A percentile compares a stretch with the other conserved stretches of the same genome.
Evolutionary conservation across 2,113 vertebrate species (phyloP).

Genomic region (Bagarius yarrelli): DNA sequence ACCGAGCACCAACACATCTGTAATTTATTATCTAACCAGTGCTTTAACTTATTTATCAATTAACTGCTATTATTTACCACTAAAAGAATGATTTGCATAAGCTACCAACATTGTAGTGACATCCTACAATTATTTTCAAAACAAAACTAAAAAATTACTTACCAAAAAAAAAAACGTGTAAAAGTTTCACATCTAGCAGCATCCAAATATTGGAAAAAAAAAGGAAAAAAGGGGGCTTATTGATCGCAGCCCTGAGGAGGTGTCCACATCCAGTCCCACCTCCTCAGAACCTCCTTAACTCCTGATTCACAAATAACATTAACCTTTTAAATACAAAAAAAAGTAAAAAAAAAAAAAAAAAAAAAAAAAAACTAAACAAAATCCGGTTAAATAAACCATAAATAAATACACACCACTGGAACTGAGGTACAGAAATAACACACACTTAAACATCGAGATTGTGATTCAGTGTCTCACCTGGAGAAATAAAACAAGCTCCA

Average conservation of each 20-base stretch:
- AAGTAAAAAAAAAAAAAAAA: too few species aligned
- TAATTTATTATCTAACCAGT: neutral
- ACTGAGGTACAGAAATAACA: slow-evolving; percentile 88
- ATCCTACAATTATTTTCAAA: slow-evolving; percentile 87
- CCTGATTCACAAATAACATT: slow-evolving; percentile 77
- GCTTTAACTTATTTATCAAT: neutral
- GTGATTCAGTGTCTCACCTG: slow-evolving; percentile 72
- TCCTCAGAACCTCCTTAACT: slow-evolving; percentile 70
- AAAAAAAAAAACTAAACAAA: too few species aligned
- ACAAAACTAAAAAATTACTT: slow-evolving; percentile 72
- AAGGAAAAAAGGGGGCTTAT: slow-evolving; percentile 70
- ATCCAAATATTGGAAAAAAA: slow-evolving; percentile 85
- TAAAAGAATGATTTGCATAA: slow-evolving; percentile 14
- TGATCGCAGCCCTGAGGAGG: slow-evolving; percentile 74
- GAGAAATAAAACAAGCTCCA: slow-evolving; percentile 66
- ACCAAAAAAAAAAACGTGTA: slow-evolving; percentile 77
- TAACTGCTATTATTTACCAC: neutral
- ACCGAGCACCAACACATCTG: neutral
- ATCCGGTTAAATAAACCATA: slow-evolving; percentile 97
- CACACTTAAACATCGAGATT: slow-evolving; percentile 84
- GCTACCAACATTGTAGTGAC: slow-evolving; percentile 56
- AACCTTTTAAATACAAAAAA: slow-evolving; percentile 82
- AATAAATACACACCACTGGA: slow-evolving; percentile 96
- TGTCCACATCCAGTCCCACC: slow-evolving; percentile 77
- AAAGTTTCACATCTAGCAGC: slow-evolving; percentile 85